A percentile compares a stretch with the other conserved stretches of the same genome.
Conservation (phyloP, 2,888 invertebrate species). For the Synanthedon vespiformis region DNA sequence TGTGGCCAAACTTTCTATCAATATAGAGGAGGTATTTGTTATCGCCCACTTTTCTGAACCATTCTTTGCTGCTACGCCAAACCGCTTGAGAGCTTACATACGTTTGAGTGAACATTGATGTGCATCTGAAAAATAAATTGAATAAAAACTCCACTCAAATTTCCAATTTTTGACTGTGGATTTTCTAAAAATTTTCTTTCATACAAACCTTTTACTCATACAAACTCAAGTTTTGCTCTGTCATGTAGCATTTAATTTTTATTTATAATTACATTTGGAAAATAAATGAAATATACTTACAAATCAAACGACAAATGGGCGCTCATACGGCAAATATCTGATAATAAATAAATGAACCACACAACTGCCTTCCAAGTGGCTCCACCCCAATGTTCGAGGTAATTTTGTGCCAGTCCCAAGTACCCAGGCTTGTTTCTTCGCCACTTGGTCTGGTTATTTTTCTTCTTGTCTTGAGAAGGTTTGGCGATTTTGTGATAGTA, state of each 20-base stretch:
- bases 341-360: conserved; percentile 84
- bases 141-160: too few relatives aligned
- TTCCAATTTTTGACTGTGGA: too few relatives aligned
- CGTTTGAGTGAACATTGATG: conserved; percentile 60
- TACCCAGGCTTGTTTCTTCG: conserved; percentile 55
- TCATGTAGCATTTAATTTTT: neutral
- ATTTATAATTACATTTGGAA: conserved; percentile 2
- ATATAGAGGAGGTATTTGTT: conserved; percentile 61
- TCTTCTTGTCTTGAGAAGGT: conserved; percentile 58
- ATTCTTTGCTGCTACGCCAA: conserved; percentile 56
- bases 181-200: too few relatives aligned
- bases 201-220: neutral
- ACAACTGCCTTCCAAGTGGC: conserved; percentile 73
- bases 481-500: conserved; percentile 43
- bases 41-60: conserved; percentile 42
- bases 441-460: conserved; percentile 45
- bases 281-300: conserved; percentile 60
- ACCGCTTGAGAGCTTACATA: conserved; percentile 60
- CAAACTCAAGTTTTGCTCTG: neutral
- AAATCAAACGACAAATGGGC: conserved; percentile 77
- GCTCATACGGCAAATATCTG: conserved; percentile 85
- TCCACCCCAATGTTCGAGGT: conserved; percentile 67
- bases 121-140: conserved; percentile 33
- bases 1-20: conserved; percentile 70
- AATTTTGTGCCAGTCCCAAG: conserved; percentile 51